Evolutionary conservation across 2,888 invertebrate species (phyloP).

Genomic region (Alitta virens): DNA sequence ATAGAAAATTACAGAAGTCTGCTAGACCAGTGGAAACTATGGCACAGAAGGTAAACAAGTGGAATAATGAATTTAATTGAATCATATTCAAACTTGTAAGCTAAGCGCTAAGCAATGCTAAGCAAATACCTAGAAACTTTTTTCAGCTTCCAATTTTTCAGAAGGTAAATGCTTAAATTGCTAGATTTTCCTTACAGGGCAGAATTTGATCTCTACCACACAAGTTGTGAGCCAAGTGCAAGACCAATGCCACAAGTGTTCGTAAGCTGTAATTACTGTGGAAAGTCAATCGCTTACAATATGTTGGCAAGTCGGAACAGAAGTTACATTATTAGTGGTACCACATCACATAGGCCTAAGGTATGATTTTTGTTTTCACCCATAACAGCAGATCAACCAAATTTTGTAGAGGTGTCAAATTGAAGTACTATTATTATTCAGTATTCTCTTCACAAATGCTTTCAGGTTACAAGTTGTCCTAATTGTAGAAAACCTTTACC

Average conservation of each 20-base stretch:
- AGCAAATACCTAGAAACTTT: too few relatives aligned
- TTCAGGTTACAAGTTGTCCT: conserved; percentile 59
- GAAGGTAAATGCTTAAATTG: too few relatives aligned
- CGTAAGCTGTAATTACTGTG: conserved; percentile 91
- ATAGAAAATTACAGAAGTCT: conserved; percentile 75
- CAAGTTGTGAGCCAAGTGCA: conserved; percentile 61
- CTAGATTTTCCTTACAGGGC: conserved; percentile 62
- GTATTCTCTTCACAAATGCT: too few relatives aligned
- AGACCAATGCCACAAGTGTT: conserved; percentile 63
- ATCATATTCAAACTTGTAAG: too few relatives aligned
- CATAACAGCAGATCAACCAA: too few relatives aligned
- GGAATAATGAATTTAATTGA: not conserved
- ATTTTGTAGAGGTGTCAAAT: too few relatives aligned
- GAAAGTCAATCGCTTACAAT: conserved; percentile 72
- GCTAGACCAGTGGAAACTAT: conserved; percentile 85
- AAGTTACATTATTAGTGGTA: conserved; percentile 56
- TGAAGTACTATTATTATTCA: too few relatives aligned
- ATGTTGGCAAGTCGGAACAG: conserved; percentile 34
- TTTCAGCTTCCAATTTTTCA: too few relatives aligned
- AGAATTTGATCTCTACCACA: conserved; percentile 80
- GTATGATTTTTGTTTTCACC: too few relatives aligned
- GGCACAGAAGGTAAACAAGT: conserved; percentile 61
- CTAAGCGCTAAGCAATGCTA: too few relatives aligned
- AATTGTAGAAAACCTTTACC: conserved; percentile 93
- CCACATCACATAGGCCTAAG: conserved; percentile 73